Evolutionary conservation across 2,113 vertebrate species (phyloP).

Genomic region (Triplophysa siluroides): DNA sequence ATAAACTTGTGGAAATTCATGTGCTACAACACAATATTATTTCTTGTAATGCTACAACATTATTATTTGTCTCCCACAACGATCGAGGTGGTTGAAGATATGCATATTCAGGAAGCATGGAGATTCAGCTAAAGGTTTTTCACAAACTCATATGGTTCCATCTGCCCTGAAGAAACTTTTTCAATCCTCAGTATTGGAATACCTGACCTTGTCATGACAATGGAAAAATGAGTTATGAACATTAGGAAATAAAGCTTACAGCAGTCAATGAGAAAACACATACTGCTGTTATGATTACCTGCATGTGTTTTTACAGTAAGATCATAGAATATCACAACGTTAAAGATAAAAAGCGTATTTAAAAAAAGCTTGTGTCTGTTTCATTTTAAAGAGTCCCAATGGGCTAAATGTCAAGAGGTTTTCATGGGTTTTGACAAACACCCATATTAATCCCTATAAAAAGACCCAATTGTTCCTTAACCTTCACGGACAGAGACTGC

Average conservation of each 20-base stretch:
- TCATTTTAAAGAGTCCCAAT: background rate
- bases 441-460: background rate
- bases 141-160: background rate
- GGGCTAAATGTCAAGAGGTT: background rate
- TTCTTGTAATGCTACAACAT: background rate
- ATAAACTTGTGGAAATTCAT: background rate
- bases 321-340: background rate
- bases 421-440: background rate
- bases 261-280: background rate
- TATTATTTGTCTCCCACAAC: background rate
- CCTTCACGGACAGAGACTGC: background rate
- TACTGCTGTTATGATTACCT: background rate
- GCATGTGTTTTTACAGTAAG: background rate
- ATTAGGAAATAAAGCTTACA: background rate
- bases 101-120: background rate
- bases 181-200: background rate
- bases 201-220: background rate
- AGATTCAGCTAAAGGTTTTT: background rate
- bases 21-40: background rate
- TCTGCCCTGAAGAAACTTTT: background rate
- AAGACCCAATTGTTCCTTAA: background rate
- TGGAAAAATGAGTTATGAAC: too few species aligned
- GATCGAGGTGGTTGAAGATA: background rate
- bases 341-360: background rate
- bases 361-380: background rate